Evolutionary conservation across 1,140 invertebrate species (phyloP), one percentile per base, ranked within the genome.

Genomic region (Aphidius ervi): DNA sequence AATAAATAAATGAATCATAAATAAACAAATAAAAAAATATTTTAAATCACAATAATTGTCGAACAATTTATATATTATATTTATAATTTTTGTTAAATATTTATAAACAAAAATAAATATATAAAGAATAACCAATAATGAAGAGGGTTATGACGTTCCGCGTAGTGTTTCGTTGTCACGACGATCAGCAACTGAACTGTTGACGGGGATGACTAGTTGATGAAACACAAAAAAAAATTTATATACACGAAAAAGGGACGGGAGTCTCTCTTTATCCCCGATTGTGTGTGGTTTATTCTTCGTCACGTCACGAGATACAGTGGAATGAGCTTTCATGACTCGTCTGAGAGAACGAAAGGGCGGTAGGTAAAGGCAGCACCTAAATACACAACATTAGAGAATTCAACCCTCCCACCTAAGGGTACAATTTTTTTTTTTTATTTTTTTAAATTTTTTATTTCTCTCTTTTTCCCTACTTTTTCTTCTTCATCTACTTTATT

Each of bases 181-280:
- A 74, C 76, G 72, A 69, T 77, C 72, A 72, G 70, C 76, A 79
- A 80, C 78, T 80, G 77, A 80, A 69, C 69, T 67, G 68, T 63
- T 66, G 70, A 70, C 68, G 68, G 67, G 77, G 78, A 76, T 78
- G 76, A 74, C 74, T 77, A 69, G 72, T 70, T 66, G 64, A 64
- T 68, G 64, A 64, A 65, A 68, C 65, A 67, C 62, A 31, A 31
- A 31, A 31, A 23, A 23, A 31, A 31, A 31, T 31, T 31, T 31
- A 31, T 31, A 31, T 31, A 31, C 23, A 56, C 52, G 63, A 63
- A 53, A 46, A n/a, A 56, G 54, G 43, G 66, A 69, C 67, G 66
- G 65, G 68, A 75, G 49, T 48, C 20, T 55, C 73, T 69, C 73
- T 72, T 31, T 31, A 31, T 31, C 23, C 23, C 76, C 67, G 68